Evolutionary conservation across 2,888 invertebrate species (phyloP), one percentile per base, ranked within the genome.

Genomic region (Arrhopalites spinosus): DNA sequence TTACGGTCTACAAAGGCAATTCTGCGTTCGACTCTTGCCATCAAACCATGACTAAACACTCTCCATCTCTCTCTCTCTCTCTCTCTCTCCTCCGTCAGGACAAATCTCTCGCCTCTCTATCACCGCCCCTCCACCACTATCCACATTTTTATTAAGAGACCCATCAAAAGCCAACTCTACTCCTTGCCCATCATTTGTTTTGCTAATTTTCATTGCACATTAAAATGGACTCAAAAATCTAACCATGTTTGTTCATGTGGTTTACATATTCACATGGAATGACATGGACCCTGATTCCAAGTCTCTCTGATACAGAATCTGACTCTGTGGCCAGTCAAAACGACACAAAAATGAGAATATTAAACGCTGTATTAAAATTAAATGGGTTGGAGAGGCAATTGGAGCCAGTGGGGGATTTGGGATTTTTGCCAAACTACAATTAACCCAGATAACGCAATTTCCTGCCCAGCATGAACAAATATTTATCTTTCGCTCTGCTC

Each of bases 381-480:
- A 20, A 53, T 53, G 53, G 53, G 53, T 8, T 8, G 20, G 45
- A 36, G 36, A 11, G 11, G 23, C 67, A 67, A 67, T 67, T 67
- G 45, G 67, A 45, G 25, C 5, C 67, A 13, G 67, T 67, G 20
- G 67, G 67, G 67, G 67, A n/a, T 67, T 47, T 7, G 25, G 45
- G 47, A 36, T 53, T 79, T 79, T 79, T 79, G 78, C 77, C 79
- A 79, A 79, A 78, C 78, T 73, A 69, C 78, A 79, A 79, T 79
- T 79, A 79, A 74, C 78, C 78, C 76, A 78, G 80, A 78, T 80
- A 78, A 77, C 76, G 76, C 76, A 78, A 80, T 80, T 80, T 80
- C 80, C 80, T 80, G 80, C 80, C 74, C 80, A 78, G 78, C 80
- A 78, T 56, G 69, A 70, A 70, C 69, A 70, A 70, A 70, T 70